A percentile compares a stretch with the other conserved stretches of the same genome.
Evolutionary conservation across 2,888 invertebrate genomes (phyloP).

Genomic region (Petrolisthes manimaculis): DNA sequence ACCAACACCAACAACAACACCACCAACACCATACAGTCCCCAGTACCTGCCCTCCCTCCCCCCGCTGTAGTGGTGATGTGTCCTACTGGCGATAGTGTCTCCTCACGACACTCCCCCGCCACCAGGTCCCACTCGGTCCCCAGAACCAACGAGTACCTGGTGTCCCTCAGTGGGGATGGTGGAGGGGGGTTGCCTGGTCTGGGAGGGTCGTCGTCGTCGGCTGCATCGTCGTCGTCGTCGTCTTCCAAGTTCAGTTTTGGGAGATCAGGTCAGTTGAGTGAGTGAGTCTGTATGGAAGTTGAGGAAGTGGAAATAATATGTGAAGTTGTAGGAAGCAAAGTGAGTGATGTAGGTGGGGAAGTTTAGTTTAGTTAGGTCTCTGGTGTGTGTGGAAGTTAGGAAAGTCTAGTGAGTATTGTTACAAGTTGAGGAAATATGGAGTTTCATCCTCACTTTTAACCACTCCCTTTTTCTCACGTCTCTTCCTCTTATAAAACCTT

Average conservation of each 20-base stretch:
- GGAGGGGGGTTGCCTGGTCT: neutral
- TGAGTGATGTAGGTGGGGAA: neutral
- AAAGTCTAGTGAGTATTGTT: neutral
- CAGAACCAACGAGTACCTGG: slow-evolving; percentile 34
- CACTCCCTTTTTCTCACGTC: too few relatives aligned
- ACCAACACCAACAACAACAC: neutral
- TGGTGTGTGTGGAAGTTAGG: neutral
- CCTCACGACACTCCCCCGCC: slow-evolving; percentile 22
- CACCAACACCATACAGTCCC: neutral
- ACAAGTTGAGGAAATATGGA: too few relatives aligned
- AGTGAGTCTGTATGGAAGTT: slow-evolving; percentile 1
- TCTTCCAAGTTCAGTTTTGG: slow-evolving; percentile 45
- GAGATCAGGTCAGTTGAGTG: slow-evolving; percentile 44
- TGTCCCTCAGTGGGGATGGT: slow-evolving; percentile 3
- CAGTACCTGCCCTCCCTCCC: neutral
- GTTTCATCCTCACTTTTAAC: too few relatives aligned
- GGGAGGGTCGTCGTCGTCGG: neutral
- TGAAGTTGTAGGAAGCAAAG: neutral
- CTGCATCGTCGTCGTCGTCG: slow-evolving; percentile 22
- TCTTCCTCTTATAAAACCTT: too few relatives aligned
- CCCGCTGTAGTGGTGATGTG: neutral
- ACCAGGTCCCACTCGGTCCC: slow-evolving; percentile 62
- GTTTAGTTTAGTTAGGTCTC: neutral
- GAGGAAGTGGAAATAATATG: neutral
- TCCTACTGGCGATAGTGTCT: neutral